A percentile compares a stretch with the other conserved stretches of the same genome.
These are phyloP conservation scores for Terebella lapidaria DNA, from an alignment of 2,888 invertebrate species.

Conservation along the genomic window DNA sequence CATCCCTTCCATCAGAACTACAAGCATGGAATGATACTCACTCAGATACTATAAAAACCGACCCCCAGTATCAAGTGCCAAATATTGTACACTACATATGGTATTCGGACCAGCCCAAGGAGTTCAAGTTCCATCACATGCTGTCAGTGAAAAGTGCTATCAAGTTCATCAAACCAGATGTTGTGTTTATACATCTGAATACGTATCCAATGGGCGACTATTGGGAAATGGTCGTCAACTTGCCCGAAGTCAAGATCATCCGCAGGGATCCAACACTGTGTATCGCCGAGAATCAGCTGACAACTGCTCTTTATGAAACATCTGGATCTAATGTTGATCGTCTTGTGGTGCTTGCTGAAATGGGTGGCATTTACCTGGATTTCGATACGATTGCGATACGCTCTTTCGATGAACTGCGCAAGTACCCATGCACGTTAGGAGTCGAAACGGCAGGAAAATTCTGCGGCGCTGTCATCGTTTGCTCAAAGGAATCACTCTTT, in stretches of 20 bases:
- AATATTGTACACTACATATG: constrained; percentile 31
- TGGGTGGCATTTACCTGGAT: constrained; percentile 30
- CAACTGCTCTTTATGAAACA: constrained; percentile 25
- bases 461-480: constrained; percentile 30
- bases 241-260: constrained; percentile 21
- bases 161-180: constrained; percentile 22
- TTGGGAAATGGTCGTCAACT: constrained; percentile 22
- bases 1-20: no score
- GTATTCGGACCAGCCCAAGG: constrained; percentile 17
- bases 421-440: constrained; percentile 22
- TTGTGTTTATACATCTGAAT: constrained; percentile 28
- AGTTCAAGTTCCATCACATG: constrained; percentile 28
- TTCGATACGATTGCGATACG: constrained; percentile 24
- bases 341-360: constrained; percentile 26
- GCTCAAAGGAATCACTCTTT: constrained; percentile 24
- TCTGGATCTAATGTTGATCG: constrained; percentile 30
- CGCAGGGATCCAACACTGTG: constrained; percentile 21
- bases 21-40: no score
- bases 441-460: constrained; percentile 19
- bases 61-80: constrained; percentile 18
- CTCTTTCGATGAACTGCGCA: constrained; percentile 26
- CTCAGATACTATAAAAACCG: no score
- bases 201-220: constrained; percentile 25
- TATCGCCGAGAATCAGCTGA: constrained; percentile 24
- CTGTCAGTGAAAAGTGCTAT: constrained; percentile 25